Conservation (phyloP, 2,797 vertebrate species). For the Eulemur mongoz region DNA sequence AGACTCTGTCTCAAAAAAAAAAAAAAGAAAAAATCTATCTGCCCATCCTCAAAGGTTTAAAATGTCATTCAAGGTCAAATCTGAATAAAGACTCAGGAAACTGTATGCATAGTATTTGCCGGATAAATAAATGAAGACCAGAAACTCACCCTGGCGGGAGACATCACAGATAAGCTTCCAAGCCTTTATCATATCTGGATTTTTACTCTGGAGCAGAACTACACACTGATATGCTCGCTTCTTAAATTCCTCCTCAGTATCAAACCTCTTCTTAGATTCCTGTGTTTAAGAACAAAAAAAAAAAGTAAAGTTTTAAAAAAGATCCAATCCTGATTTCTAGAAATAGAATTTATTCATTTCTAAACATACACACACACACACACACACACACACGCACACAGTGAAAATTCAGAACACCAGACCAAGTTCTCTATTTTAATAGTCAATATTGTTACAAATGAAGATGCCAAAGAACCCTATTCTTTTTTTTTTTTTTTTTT, state of each 20-base stretch:
- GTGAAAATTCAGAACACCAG: neutral
- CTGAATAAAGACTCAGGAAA: neutral
- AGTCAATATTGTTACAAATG: neutral
- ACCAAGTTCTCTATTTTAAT: neutral
- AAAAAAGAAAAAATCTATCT: neutral
- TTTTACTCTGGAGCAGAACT: constrained; percentile 95
- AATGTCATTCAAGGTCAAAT: neutral
- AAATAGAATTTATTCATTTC: neutral
- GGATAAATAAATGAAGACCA: neutral
- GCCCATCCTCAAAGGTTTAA: neutral
- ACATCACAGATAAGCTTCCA: constrained; percentile 98
- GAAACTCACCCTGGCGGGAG: constrained; percentile 91
- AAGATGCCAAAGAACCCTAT: neutral
- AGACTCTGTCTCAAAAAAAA: no score
- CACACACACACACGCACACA: neutral
- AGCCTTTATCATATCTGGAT: constrained; percentile 92
- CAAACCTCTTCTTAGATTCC: constrained; percentile 99
- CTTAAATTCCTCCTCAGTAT: constrained; percentile 96
- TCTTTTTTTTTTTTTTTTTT: no score
- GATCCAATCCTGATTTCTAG: neutral
- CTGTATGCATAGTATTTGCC: neutral
- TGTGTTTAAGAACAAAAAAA: constrained; percentile 68
- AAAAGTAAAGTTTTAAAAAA: neutral
- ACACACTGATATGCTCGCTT: constrained; percentile 96
- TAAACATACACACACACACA: neutral